phyloP scores from a whole-genome alignment of 2,888 invertebrate species.

The Sialis fuliginosa region DNA sequence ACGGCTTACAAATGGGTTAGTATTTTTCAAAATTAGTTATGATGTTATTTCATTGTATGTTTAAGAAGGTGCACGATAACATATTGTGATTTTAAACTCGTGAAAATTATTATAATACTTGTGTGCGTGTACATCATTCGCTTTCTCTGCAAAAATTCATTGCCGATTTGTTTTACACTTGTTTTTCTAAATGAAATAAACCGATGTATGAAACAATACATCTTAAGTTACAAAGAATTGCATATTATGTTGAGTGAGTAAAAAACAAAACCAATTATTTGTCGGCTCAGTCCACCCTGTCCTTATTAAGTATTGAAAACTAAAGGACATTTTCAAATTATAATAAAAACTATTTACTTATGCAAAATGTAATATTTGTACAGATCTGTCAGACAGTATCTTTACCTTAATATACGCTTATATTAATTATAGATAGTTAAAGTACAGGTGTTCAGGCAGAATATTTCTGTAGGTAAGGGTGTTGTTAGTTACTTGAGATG shows the following conservation, averaged over 20 bases:
- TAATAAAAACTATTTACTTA: too few relatives aligned
- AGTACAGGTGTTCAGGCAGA: too few relatives aligned
- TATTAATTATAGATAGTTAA: too few relatives aligned
- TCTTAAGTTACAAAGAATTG: neutral
- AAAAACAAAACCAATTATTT: neutral
- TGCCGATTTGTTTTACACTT: neutral
- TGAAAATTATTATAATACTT: constrained; percentile 1
- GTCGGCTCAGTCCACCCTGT: neutral
- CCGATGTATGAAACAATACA: neutral
- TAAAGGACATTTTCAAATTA: too few relatives aligned
- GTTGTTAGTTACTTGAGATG: too few relatives aligned
- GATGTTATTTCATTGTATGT: neutral
- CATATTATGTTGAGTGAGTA: too few relatives aligned
- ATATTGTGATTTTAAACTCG: neutral
- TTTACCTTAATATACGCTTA: too few relatives aligned
- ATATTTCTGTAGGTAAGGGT: too few relatives aligned
- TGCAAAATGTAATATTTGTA: neutral
- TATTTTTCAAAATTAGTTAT: constrained; percentile 9
- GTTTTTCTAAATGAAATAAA: neutral
- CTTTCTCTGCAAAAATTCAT: constrained; percentile 6
- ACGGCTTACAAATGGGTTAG: constrained; percentile 21
- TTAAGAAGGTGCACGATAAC: neutral
- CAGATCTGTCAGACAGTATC: too few relatives aligned
- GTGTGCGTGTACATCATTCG: constrained; percentile 7
- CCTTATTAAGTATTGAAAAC: constrained; percentile 6